Evolutionary conservation across 2,888 invertebrate species (phyloP).

Genomic region (Pseudococcus longispinus): DNA sequence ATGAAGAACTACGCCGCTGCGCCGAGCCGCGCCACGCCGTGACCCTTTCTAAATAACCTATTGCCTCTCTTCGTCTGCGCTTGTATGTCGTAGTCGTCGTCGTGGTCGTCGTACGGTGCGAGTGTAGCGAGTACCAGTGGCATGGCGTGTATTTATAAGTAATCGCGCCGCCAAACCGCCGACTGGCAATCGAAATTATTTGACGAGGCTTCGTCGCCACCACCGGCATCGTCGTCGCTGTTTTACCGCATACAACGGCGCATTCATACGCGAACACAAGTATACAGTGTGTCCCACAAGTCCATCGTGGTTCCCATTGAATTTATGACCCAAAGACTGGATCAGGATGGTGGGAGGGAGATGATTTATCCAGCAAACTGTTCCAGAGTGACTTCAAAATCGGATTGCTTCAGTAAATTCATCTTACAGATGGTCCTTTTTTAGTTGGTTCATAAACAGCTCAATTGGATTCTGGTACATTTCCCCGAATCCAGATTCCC

Average conservation of each 20-base stretch:
- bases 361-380: too few relatives aligned
- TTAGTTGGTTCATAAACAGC: too few relatives aligned
- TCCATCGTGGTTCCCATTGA: too few relatives aligned
- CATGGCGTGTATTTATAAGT: conserved; percentile 4
- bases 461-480: too few relatives aligned
- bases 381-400: too few relatives aligned
- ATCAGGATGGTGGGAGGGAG: too few relatives aligned
- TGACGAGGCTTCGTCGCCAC: neutral
- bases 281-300: neutral
- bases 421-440: too few relatives aligned
- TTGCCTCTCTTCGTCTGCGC: neutral
- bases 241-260: too few relatives aligned
- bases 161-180: conserved; percentile 3
- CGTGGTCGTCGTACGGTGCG: neutral
- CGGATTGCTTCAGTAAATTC: too few relatives aligned
- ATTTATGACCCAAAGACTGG: too few relatives aligned
- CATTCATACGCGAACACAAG: too few relatives aligned
- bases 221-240: neutral
- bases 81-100: neutral
- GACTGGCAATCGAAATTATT: conserved; percentile 18
- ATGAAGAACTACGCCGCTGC: conserved; percentile 32
- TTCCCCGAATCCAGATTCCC: too few relatives aligned
- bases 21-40: neutral
- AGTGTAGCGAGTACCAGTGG: neutral
- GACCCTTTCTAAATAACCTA: conserved; percentile 43